Percentiles rank a stretch among this genome's conserved stretches.
These are phyloP conservation scores for Nowickia ferox DNA, from an alignment of 2,888 invertebrate genomes.

Conservation along the genomic window DNA sequence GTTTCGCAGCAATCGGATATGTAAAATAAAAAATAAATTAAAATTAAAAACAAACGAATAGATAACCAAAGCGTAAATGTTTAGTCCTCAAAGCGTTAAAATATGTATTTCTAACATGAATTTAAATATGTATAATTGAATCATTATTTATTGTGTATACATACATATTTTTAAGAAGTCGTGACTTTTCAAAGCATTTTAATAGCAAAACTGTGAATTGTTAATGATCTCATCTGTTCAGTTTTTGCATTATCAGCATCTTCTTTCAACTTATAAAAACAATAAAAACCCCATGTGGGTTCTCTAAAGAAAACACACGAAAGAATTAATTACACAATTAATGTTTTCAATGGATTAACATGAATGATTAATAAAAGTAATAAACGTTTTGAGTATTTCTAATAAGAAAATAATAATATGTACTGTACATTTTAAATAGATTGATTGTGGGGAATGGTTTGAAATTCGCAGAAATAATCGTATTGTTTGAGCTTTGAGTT, in stretches of 20 bases:
- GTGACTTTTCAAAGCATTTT: conserved; percentile 53
- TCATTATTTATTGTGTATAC: too few species aligned
- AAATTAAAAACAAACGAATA: too few species aligned
- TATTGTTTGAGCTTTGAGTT: neutral
- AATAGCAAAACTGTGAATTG: conserved; percentile 29
- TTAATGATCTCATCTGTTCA: conserved; percentile 53
- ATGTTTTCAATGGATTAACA: conserved; percentile 20
- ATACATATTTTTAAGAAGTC: too few species aligned
- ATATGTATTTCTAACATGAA: too few species aligned
- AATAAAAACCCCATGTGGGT: conserved; percentile 37
- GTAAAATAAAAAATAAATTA: too few species aligned
- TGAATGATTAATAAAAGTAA: conserved; percentile 35
- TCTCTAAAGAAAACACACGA: conserved; percentile 7
- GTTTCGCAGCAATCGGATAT: too few species aligned
- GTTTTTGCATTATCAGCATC: conserved; percentile 7
- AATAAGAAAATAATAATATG: neutral
- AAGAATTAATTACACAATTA: conserved; percentile 32
- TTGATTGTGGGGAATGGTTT: neutral
- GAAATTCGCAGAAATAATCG: conserved; percentile 8
- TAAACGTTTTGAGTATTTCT: neutral
- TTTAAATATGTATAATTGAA: too few species aligned
- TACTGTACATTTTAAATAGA: neutral
- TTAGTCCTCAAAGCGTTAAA: too few species aligned
- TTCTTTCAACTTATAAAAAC: neutral
- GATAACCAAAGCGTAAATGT: too few species aligned